Conservation (phyloP, 2,888 invertebrate species). For the Liopterus haemorrhoidalis region DNA sequence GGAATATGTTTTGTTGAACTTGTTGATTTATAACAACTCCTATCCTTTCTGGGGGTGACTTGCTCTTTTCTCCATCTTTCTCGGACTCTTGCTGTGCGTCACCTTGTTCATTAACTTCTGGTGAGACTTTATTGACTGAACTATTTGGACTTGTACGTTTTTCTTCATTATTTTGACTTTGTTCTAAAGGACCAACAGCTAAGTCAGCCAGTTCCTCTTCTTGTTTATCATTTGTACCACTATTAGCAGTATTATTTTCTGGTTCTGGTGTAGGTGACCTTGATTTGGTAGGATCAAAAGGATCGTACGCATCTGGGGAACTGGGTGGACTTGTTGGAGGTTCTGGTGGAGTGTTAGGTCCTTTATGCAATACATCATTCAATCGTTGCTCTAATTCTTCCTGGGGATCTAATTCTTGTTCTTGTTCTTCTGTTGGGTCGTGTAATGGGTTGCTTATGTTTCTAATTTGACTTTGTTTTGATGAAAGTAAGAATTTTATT, state of each 20-base stretch:
- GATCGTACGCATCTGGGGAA: constrained; percentile 82
- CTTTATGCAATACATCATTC: constrained; percentile 48
- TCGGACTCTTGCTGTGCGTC: constrained; percentile 38
- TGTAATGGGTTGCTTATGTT: constrained; percentile 56
- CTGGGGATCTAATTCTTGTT: constrained; percentile 35
- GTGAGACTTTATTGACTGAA: constrained; percentile 36
- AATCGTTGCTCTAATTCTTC: constrained; percentile 34
- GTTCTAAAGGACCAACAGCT: constrained; percentile 41
- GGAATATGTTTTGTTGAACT: constrained; percentile 32
- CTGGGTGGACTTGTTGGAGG: constrained; percentile 62
- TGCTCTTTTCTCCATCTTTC: constrained; percentile 29
- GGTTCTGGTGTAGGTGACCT: constrained; percentile 58
- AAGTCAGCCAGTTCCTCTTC: constrained; percentile 23
- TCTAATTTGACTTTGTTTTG: constrained; percentile 51
- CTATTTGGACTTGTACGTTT: constrained; percentile 54
- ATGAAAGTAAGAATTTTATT: constrained; percentile 56
- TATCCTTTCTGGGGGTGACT: constrained; percentile 34
- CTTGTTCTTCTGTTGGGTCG: constrained; percentile 51
- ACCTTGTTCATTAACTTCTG: constrained; percentile 17
- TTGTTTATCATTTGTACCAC: constrained; percentile 14
- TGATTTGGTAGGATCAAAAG: constrained; percentile 85
- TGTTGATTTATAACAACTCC: constrained; percentile 35
- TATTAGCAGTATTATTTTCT: constrained; percentile 21
- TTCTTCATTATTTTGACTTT: constrained; percentile 49
- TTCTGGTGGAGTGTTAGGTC: constrained; percentile 67